A percentile compares a stretch with the other conserved stretches of the same genome.
Evolutionary conservation across 2,113 vertebrate genomes (phyloP).

Genomic region (Scalopus aquaticus): DNA sequence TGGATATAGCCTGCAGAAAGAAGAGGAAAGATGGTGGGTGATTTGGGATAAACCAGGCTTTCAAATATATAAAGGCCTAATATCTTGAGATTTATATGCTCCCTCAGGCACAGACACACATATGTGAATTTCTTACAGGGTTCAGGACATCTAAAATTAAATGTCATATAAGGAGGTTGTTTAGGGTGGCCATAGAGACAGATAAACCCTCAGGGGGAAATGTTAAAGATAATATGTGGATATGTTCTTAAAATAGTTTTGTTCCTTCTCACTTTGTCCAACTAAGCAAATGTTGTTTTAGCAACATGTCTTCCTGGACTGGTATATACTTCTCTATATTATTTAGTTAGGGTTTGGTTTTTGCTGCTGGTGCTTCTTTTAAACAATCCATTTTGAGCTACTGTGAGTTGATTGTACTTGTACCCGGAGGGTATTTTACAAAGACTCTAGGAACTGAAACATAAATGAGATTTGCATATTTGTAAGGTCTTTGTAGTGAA

Average conservation of each 20-base stretch:
- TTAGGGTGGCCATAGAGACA: not conserved
- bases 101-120: not conserved
- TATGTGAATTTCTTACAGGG: not conserved
- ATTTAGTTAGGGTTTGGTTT: constrained; percentile 10
- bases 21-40: not conserved
- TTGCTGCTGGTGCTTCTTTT: constrained; percentile 6
- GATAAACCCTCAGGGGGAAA: not conserved
- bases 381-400: constrained; percentile 25
- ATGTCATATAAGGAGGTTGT: not conserved
- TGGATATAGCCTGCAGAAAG: not conserved
- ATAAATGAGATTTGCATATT: constrained; percentile 37
- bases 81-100: not conserved
- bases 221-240: not conserved
- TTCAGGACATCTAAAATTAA: not conserved
- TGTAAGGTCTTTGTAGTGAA: constrained; percentile 45
- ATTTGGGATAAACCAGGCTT: not conserved
- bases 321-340: not conserved
- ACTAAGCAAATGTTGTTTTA: constrained; percentile 38
- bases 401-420: not conserved
- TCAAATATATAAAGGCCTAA: not conserved
- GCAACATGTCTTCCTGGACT: not conserved
- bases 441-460: constrained; percentile 26
- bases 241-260: not conserved
- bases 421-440: constrained; percentile 38
- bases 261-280: not conserved